Conservation (phyloP, 2,113 vertebrate genomes). For the Callocephalon fimbriatum region DNA sequence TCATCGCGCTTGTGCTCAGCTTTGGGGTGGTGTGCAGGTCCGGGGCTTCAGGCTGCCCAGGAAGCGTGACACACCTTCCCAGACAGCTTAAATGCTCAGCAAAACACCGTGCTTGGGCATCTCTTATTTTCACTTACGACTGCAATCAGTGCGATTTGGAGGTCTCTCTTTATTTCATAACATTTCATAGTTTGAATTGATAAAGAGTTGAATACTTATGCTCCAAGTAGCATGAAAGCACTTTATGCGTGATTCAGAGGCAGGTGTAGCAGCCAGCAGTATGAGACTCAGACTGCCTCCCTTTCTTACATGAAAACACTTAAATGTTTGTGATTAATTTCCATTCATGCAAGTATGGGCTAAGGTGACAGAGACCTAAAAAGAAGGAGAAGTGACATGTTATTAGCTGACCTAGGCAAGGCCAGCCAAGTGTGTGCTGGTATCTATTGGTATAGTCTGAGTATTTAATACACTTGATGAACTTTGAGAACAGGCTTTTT, state of each 20-base stretch:
- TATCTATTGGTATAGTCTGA: fast-evolving
- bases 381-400: neutral
- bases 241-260: neutral
- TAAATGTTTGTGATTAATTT: neutral
- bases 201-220: neutral
- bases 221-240: neutral
- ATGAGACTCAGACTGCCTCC: neutral
- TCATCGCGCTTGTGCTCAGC: neutral
- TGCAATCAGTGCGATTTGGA: neutral
- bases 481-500: neutral
- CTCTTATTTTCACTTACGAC: neutral
- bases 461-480: neutral
- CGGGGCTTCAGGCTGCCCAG: neutral
- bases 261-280: neutral
- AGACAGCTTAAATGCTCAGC: neutral
- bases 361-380: neutral
- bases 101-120: neutral
- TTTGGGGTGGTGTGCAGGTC: neutral
- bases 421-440: neutral
- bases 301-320: neutral
- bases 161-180: neutral
- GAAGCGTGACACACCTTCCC: neutral
- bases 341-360: neutral
- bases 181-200: neutral
- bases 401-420: neutral